Evolutionary conservation across 53 echinoderm and acorn worm genomes (phyloP).

Genomic region (Arbacia lixula): DNA sequence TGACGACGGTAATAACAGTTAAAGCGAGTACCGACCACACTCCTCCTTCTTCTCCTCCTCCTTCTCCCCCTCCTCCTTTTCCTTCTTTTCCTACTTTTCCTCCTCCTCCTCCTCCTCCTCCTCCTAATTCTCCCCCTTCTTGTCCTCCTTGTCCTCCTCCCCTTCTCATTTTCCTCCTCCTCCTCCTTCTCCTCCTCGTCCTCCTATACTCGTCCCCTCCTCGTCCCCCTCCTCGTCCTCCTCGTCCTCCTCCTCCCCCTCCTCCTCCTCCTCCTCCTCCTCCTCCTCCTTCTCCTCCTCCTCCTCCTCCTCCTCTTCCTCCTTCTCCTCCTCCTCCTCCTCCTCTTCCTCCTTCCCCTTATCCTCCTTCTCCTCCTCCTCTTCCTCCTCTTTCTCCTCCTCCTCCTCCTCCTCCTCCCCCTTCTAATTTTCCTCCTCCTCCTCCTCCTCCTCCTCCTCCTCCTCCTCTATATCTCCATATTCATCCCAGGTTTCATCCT

Average conservation of each 20-base stretch:
- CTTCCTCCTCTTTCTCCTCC: neutral
- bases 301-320: neutral
- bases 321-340: neutral
- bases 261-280: neutral
- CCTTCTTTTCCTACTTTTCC: no score
- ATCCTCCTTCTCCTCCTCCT: neutral
- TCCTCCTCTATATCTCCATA: neutral
- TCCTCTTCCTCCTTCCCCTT: neutral
- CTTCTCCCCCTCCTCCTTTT: no score
- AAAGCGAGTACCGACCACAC: no score
- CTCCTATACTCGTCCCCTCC: neutral
- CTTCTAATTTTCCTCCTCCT: neutral
- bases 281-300: neutral
- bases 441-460: neutral
- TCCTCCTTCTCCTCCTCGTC: neutral
- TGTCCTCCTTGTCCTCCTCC: no score
- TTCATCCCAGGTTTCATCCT: neutral
- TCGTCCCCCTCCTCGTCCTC: neutral
- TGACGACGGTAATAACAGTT: no score
- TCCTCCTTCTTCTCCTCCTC: no score
- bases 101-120: no score
- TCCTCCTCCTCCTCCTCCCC: neutral
- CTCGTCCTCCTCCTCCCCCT: neutral
- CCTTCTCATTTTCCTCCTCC: neutral
- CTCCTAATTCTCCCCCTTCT: no score